Evolutionary conservation across 2,888 invertebrate species (phyloP).

Genomic region (Gisinianus flammeolus): DNA sequence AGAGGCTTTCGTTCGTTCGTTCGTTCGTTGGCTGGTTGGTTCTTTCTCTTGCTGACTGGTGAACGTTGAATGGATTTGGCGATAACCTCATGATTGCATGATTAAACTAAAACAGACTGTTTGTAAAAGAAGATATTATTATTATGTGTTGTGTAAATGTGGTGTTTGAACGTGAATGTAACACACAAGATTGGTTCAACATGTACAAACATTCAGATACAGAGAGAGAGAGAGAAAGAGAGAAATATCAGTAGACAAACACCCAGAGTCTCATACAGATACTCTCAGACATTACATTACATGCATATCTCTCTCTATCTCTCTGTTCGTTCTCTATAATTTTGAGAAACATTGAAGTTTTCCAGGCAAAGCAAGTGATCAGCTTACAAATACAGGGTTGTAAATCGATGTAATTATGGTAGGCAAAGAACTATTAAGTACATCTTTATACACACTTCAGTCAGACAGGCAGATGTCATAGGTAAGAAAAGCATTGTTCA

Average conservation of each 20-base stretch:
- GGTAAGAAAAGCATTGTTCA: slow-evolving; percentile 15
- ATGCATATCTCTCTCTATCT: too few relatives aligned
- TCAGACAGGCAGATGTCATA: slow-evolving; percentile 55
- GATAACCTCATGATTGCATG: not conserved
- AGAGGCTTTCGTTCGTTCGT: too few relatives aligned
- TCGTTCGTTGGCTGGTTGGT: too few relatives aligned
- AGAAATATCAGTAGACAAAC: too few relatives aligned
- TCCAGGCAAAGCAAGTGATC: slow-evolving; percentile 47
- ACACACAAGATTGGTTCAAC: not conserved
- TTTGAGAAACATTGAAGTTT: too few relatives aligned
- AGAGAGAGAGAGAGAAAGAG: too few relatives aligned
- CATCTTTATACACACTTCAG: slow-evolving; percentile 56
- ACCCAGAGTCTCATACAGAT: not conserved
- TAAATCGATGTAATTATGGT: slow-evolving; percentile 50
- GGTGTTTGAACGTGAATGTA: not conserved
- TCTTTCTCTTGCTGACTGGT: not conserved
- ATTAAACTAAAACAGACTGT: not conserved
- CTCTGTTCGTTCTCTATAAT: too few relatives aligned
- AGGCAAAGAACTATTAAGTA: slow-evolving; percentile 47
- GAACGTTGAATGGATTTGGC: not conserved
- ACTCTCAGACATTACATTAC: too few relatives aligned
- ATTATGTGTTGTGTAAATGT: not conserved
- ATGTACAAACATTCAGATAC: too few relatives aligned
- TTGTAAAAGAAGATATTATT: not conserved
- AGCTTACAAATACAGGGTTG: slow-evolving; percentile 49